Conservation (phyloP, 1,140 invertebrate genomes). For the Monomorium pharaonis region DNA sequence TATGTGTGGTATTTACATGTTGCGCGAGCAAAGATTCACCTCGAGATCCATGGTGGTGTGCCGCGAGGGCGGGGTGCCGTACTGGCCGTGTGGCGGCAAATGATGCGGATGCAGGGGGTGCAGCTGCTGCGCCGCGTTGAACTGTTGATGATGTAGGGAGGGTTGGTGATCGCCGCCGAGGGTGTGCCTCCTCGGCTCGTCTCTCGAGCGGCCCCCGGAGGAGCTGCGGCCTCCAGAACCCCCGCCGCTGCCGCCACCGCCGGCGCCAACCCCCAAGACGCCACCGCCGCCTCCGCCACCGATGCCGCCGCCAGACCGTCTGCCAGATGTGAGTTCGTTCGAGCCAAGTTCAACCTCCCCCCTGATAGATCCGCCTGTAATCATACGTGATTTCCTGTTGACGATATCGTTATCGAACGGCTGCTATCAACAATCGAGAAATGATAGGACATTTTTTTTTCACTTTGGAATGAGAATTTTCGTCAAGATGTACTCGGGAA, state of each 20-base stretch:
- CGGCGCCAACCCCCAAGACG: conserved; percentile 68
- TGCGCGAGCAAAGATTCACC: conserved; percentile 83
- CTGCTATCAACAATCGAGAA: not conserved
- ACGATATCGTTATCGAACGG: not conserved
- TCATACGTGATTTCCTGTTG: conserved; percentile 29
- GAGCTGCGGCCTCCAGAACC: conserved; percentile 82
- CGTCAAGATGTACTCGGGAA: not conserved
- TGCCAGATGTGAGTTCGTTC: conserved; percentile 79
- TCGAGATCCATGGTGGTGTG: conserved; percentile 90
- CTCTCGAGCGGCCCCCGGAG: conserved; percentile 85
- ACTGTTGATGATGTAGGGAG: conserved; percentile 85
- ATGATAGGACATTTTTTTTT: not conserved
- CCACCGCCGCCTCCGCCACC: conserved; percentile 78
- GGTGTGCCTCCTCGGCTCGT: conserved; percentile 90
- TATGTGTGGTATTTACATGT: conserved; percentile 71
- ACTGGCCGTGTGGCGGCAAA: conserved; percentile 84
- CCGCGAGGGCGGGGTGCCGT: conserved; percentile 85
- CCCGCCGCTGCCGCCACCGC: conserved; percentile 69
- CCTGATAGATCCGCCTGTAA: conserved; percentile 81
- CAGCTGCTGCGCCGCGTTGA: conserved; percentile 85
- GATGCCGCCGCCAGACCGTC: conserved; percentile 78
- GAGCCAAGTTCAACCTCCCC: conserved; percentile 80
- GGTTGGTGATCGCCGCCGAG: conserved; percentile 88
- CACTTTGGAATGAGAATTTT: not conserved
- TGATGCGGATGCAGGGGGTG: conserved; percentile 86